These are phyloP conservation scores for Myripristis jacobus DNA, from an alignment of 2,797 vertebrate genomes.

Conservation along the genomic window DNA sequence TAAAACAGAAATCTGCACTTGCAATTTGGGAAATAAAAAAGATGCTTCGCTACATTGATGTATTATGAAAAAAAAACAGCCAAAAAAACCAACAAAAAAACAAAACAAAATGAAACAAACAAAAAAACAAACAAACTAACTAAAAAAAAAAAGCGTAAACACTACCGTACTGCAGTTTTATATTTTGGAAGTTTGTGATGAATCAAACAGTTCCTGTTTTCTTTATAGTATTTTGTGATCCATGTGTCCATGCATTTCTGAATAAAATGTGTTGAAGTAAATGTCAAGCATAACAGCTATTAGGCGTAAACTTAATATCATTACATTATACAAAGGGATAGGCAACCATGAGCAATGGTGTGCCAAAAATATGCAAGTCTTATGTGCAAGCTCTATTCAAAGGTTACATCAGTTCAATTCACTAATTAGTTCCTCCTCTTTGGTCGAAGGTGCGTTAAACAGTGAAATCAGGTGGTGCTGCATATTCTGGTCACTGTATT, in stretches of 20 bases:
- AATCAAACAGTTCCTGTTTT: slow-evolving; percentile 42
- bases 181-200: slow-evolving; percentile 57
- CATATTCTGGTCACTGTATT: background rate
- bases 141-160: slow-evolving; percentile 34
- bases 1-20: slow-evolving; percentile 57
- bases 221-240: slow-evolving; percentile 70
- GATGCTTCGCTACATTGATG: slow-evolving; percentile 53
- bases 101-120: too few relatives aligned
- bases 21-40: slow-evolving; percentile 41
- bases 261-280: slow-evolving; percentile 73
- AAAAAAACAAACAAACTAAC: too few relatives aligned
- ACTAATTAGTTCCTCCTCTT: too few relatives aligned
- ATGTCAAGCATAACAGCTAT: slow-evolving; percentile 13
- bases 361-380: too few relatives aligned
- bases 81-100: too few relatives aligned
- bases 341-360: too few relatives aligned
- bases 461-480: background rate
- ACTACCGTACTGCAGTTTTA: slow-evolving; percentile 43
- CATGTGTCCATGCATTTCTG: slow-evolving; percentile 67
- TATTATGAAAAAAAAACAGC: slow-evolving; percentile 48
- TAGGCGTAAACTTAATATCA: background rate
- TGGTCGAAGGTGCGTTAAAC: too few relatives aligned
- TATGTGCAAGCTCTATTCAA: too few relatives aligned
- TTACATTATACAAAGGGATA: too few relatives aligned
- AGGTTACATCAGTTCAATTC: too few relatives aligned